A percentile compares a stretch with the other conserved stretches of the same genome.
These are phyloP conservation scores for Drosophila ironensis DNA, from an alignment of 1,140 invertebrate genomes.

Conservation along the genomic window DNA sequence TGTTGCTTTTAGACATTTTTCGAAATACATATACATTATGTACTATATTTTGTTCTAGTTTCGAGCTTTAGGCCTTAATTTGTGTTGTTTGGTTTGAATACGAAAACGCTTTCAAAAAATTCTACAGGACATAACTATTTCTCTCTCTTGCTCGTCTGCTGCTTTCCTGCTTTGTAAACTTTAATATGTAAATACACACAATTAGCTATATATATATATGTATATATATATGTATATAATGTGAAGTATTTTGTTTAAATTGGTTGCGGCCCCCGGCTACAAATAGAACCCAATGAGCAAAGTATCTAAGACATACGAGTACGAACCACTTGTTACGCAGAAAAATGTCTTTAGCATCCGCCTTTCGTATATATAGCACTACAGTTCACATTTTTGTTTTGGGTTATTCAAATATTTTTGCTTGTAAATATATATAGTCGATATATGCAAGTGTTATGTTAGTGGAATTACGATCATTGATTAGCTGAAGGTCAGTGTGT, in stretches of 20 bases:
- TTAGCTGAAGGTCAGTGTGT: not conserved
- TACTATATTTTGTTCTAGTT: constrained; percentile 9
- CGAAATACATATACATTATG: constrained; percentile 19
- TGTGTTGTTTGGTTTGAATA: constrained; percentile 53
- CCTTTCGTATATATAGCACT: constrained; percentile 29
- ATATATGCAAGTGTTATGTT: constrained; percentile 25
- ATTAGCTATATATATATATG: constrained; percentile 43
- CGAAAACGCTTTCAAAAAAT: constrained; percentile 67
- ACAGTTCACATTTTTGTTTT: constrained; percentile 37
- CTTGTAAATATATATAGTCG: constrained; percentile 41
- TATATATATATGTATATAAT: constrained; percentile 1
- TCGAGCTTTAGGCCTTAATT: constrained; percentile 28
- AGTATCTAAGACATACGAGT: constrained; percentile 57
- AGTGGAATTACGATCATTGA: constrained; percentile 23
- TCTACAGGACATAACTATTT: constrained; percentile 50
- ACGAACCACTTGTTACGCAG: too few relatives aligned
- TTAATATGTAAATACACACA: constrained; percentile 75
- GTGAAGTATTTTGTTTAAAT: constrained; percentile 13
- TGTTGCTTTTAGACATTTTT: constrained; percentile 25
- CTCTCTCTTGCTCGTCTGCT: constrained; percentile 3
- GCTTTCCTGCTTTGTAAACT: constrained; percentile 73
- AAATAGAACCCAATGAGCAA: constrained; percentile 58
- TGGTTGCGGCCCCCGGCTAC: constrained; percentile 7
- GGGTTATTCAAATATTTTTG: constrained; percentile 4
- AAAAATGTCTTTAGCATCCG: constrained; percentile 10